phyloP scores from a whole-genome alignment of 1,140 invertebrate species.

The Ceratitis capitata region DNA sequence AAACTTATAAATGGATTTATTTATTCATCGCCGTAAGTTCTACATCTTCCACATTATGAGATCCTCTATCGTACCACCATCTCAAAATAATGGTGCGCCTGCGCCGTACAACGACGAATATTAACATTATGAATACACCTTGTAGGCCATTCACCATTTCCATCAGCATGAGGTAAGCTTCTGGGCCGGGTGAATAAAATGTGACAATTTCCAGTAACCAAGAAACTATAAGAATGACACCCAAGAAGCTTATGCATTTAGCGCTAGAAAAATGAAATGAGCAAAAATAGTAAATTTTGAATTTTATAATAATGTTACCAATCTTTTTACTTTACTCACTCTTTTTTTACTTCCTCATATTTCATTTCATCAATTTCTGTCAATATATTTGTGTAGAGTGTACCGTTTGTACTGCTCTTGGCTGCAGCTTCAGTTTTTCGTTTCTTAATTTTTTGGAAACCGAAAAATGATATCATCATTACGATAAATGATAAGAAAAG shows the following conservation, averaged over 20 bases:
- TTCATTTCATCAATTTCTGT: conserved; percentile 50
- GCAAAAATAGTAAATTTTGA: neutral
- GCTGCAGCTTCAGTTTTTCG: neutral
- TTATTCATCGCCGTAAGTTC: conserved; percentile 46
- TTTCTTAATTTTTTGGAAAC: conserved; percentile 58
- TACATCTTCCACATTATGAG: conserved; percentile 55
- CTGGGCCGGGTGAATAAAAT: conserved; percentile 56
- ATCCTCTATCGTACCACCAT: conserved; percentile 62
- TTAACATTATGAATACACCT: conserved; percentile 59
- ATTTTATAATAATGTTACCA: neutral
- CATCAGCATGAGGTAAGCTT: conserved; percentile 53
- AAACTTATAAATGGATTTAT: neutral
- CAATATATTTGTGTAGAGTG: conserved; percentile 44
- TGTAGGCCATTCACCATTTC: conserved; percentile 63
- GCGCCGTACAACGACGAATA: conserved; percentile 60
- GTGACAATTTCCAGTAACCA: conserved; percentile 63
- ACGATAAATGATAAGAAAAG: conserved; percentile 55
- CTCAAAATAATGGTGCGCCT: conserved; percentile 59
- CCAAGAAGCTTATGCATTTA: conserved; percentile 59
- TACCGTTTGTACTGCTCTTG: neutral
- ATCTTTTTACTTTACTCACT: conserved; percentile 48
- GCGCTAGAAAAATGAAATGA: conserved; percentile 47
- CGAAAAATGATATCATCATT: conserved; percentile 56
- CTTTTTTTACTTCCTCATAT: conserved; percentile 61
- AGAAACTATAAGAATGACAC: conserved; percentile 57